phyloP scores from a whole-genome alignment of 2,888 invertebrate genomes.

The Thalpophila matura region DNA sequence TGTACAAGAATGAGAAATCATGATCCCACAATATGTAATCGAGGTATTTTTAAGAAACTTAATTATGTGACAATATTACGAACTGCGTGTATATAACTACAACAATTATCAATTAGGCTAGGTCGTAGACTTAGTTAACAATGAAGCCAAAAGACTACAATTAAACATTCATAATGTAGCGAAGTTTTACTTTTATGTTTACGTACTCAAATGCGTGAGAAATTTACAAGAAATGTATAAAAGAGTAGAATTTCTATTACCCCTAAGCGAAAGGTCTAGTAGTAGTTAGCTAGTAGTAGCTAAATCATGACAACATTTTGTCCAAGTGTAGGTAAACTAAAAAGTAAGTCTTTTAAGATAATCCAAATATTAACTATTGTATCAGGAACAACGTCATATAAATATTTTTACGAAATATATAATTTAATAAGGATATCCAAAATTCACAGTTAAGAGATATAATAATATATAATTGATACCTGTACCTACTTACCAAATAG shows the following conservation, averaged over 20 bases:
- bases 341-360: no score
- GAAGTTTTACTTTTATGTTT: slow-evolving; percentile 4
- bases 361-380: no score
- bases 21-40: neutral
- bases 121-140: neutral
- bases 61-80: neutral
- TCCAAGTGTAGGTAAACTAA: no score
- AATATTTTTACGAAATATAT: no score
- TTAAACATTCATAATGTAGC: slow-evolving; percentile 18
- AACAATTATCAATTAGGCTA: slow-evolving; percentile 8
- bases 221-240: slow-evolving; percentile 14
- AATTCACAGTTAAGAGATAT: no score
- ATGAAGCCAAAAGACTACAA: slow-evolving; percentile 9
- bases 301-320: no score
- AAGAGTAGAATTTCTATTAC: neutral
- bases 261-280: neutral
- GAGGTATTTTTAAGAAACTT: neutral
- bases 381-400: no score
- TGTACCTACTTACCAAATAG: no score
- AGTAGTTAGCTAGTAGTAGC: neutral
- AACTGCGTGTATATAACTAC: slow-evolving; percentile 2
- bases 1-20: neutral
- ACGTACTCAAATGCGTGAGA: slow-evolving; percentile 29
- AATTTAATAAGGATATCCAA: no score
- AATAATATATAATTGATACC: no score